A percentile compares a stretch with the other conserved stretches of the same genome.
Evolutionary conservation across 2,797 vertebrate genomes (phyloP).

Genomic region (Coccyzus lansbergi): DNA sequence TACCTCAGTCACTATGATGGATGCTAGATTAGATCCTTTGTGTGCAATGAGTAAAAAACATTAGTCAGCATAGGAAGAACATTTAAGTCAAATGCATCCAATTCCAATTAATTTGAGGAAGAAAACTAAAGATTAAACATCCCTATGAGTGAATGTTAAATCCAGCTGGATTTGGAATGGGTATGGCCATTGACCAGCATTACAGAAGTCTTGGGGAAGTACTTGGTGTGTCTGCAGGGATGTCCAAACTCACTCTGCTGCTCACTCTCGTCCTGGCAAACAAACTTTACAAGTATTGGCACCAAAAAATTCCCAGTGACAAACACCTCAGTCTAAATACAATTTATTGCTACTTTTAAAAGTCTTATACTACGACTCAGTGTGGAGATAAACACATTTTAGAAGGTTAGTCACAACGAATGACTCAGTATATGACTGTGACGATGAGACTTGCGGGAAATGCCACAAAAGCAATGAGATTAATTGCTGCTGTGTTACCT

Average conservation of each 20-base stretch:
- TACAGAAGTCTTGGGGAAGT: background rate
- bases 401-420: background rate
- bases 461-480: background rate
- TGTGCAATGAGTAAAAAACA: slow-evolving; percentile 1
- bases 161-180: background rate
- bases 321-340: background rate
- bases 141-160: background rate
- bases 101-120: background rate
- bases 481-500: background rate
- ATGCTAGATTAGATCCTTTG: background rate
- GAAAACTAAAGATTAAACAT: slow-evolving; percentile 7
- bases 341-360: background rate
- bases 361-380: background rate
- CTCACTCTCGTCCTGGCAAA: background rate
- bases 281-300: no score
- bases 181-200: background rate
- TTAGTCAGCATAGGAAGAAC: background rate
- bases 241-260: background rate
- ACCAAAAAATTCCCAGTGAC: background rate
- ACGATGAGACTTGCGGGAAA: background rate
- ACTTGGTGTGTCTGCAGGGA: accelerated
- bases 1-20: background rate
- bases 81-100: background rate
- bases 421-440: background rate
- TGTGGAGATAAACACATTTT: background rate